These are phyloP conservation scores for Vesta saturnalis DNA, from an alignment of 2,888 invertebrate genomes.

Conservation along the genomic window DNA sequence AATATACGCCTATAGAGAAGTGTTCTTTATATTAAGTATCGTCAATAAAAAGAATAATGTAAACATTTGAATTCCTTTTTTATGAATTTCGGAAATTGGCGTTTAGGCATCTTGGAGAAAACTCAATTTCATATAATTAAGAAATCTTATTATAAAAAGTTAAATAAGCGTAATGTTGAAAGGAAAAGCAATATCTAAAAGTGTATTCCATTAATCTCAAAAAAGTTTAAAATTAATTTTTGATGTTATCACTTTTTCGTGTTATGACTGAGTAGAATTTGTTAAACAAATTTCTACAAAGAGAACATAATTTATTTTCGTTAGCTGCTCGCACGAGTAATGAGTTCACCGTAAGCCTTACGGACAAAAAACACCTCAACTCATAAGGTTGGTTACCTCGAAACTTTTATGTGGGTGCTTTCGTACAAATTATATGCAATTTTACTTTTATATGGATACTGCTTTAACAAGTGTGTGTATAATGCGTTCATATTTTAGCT, in stretches of 20 bases:
- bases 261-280: neutral
- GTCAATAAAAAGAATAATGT: too few relatives aligned
- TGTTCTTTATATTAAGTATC: neutral
- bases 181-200: neutral
- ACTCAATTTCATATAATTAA: too few relatives aligned
- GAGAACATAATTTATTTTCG: neutral
- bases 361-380: constrained; percentile 7
- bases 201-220: neutral
- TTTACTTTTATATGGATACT: constrained; percentile 28
- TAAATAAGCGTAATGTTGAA: neutral
- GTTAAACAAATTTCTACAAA: constrained; percentile 2
- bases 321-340: neutral
- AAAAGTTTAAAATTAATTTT: neutral
- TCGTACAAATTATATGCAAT: constrained; percentile 31
- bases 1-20: neutral
- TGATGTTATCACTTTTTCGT: neutral
- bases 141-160: too few relatives aligned
- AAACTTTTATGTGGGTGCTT: constrained; percentile 34
- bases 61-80: too few relatives aligned
- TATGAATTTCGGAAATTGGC: too few relatives aligned
- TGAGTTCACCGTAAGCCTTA: neutral
- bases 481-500: neutral
- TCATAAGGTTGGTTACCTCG: constrained; percentile 23
- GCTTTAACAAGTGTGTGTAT: constrained; percentile 11
- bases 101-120: too few relatives aligned